Base-by-base conservation (phyloP, 2,888 invertebrate species). In the Miltochrista miniata region DNA sequence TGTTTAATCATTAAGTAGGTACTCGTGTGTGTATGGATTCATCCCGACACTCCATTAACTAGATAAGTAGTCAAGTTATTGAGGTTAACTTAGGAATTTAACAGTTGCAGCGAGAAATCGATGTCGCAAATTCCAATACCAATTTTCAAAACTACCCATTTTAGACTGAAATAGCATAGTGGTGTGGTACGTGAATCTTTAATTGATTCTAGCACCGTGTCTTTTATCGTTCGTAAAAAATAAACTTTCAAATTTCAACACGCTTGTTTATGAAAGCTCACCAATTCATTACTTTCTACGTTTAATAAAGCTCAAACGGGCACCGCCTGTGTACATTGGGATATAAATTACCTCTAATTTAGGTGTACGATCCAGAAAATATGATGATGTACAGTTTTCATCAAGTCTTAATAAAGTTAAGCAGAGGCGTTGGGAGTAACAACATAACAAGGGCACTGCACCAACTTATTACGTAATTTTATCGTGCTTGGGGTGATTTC, bases 301-400 rank as follows among this genome's bases (percentile, higher is more conserved):
- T 85, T 87, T 87, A 87, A 87, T 89, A 89, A 89, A 86, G 87
- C 86, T 79, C 71, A 64, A 79, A 79, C 79, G 71, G 72, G 83
- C 81, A 71, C 82, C 79, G 81, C 73, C 81, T 66, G 67, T 61
- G 56, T 66, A 85, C 82, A 83, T 81, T 79, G 81, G 78, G 79
- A 76, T 89, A 89, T 89, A 88, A 89, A 90, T 90, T 89, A 89
- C 85, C 85, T 87, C 87, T 88, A 88, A 89, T 88, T 87, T 87
- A 84, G 79, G 84, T 79, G 85, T 86, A 81, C 83, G 85, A 84
- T 86, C 85, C 83, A 81, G 86, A 84, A 88, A 88, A 89, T 88
- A 87, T 86, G 84, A 85, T 85, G 86, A 87, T 86, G 84, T 83
- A 82, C 82, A 85, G 82, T 85, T 88, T 85, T 85, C 87, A 85